phyloP scores from a whole-genome alignment of 2,888 invertebrate genomes.

The Chesias legatella region DNA sequence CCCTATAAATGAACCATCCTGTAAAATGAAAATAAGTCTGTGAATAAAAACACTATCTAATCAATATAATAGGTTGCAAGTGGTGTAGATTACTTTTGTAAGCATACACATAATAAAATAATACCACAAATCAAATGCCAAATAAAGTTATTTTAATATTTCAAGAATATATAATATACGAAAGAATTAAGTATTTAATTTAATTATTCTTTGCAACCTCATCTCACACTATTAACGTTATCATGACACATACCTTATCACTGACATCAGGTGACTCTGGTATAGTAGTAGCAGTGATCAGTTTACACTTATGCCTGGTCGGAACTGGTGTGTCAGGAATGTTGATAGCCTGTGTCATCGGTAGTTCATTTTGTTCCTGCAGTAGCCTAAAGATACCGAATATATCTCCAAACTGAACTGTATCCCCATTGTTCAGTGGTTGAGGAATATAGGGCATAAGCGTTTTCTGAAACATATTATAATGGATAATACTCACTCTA shows the following conservation, averaged over 20 bases:
- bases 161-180: no score
- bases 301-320: conserved; percentile 38
- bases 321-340: conserved; percentile 60
- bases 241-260: conserved; percentile 65
- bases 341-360: conserved; percentile 66
- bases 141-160: no score
- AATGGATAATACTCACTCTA: no score
- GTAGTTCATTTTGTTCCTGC: conserved; percentile 56
- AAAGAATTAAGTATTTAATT: no score
- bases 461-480: conserved; percentile 47
- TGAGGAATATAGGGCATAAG: conserved; percentile 61
- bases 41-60: no score
- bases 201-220: no score
- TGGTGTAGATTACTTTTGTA: no score
- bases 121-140: no score
- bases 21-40: conserved; percentile 36
- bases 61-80: no score
- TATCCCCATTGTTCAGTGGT: conserved; percentile 58
- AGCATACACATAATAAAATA: no score
- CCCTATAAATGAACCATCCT: conserved; percentile 66
- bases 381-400: conserved; percentile 64
- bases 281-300: conserved; percentile 46
- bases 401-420: conserved; percentile 65
- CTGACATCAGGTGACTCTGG: conserved; percentile 72
- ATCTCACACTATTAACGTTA: no score